A percentile compares a stretch with the other conserved stretches of the same genome.
phyloP scores from a whole-genome alignment of 2,888 invertebrate species.

The Drosophila rellima region DNA sequence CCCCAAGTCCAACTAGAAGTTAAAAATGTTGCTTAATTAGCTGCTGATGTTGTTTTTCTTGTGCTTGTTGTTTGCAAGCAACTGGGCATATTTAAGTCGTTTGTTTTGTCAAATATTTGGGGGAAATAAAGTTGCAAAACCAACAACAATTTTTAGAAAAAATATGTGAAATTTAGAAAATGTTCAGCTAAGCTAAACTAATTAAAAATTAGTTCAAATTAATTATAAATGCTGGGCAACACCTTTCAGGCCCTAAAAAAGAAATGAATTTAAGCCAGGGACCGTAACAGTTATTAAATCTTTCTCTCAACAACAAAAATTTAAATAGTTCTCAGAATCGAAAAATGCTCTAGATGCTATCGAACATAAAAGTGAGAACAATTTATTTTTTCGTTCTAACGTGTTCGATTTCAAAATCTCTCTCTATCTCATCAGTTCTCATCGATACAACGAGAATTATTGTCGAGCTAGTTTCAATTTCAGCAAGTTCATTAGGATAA shows the following conservation, averaged over 20 bases:
- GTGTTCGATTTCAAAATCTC: too few species aligned
- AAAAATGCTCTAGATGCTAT: too few species aligned
- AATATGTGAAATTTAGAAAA: too few species aligned
- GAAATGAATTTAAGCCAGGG: background rate
- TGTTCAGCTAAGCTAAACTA: background rate
- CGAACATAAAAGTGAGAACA: too few species aligned
- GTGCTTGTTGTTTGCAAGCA: conserved; percentile 17
- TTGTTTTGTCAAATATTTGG: conserved; percentile 34
- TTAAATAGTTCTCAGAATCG: too few species aligned
- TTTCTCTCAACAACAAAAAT: too few species aligned
- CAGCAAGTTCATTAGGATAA: conserved; percentile 16
- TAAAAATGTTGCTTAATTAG: conserved; percentile 53
- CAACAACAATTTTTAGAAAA: background rate
- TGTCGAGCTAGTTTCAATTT: background rate
- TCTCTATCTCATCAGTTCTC: background rate
- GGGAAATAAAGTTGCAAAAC: background rate
- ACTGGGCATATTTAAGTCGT: conserved; percentile 6
- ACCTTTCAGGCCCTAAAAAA: background rate
- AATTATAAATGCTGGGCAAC: background rate
- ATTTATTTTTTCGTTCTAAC: too few species aligned
- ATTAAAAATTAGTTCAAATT: background rate
- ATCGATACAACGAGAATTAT: background rate
- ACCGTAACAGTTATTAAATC: too few species aligned
- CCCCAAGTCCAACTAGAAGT: conserved; percentile 12
- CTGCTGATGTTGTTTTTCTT: conserved; percentile 26